These are phyloP conservation scores for Synanthedon myopaeformis DNA, from an alignment of 2,888 invertebrate genomes.

Conservation along the genomic window DNA sequence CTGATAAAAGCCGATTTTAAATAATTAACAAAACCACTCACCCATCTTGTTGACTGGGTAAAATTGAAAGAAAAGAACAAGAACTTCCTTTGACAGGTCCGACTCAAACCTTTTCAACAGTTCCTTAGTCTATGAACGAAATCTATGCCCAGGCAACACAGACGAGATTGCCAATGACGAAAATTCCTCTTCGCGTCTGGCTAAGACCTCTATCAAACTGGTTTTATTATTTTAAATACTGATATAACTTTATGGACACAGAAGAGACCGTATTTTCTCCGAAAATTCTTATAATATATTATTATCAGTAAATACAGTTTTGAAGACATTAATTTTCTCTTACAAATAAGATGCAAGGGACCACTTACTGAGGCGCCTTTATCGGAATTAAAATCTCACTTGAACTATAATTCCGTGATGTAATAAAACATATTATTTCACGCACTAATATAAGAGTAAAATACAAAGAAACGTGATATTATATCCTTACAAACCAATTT, in stretches of 20 bases:
- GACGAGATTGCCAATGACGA: not conserved
- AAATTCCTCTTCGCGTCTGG: not conserved
- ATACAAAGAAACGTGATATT: not conserved
- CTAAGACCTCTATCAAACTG: conserved; percentile 26
- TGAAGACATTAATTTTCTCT: conserved; percentile 43
- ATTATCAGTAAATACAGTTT: conserved; percentile 32
- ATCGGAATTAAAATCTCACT: conserved; percentile 22
- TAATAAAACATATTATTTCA: not conserved
- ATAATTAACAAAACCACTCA: conserved; percentile 48
- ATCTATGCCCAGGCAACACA: conserved; percentile 11
- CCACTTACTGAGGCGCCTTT: conserved; percentile 29
- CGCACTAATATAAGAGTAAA: not conserved
- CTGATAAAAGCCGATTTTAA: not conserved
- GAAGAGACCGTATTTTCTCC: conserved; percentile 38
- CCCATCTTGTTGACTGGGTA: conserved; percentile 78
- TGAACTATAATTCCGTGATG: conserved; percentile 1
- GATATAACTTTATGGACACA: conserved; percentile 27
- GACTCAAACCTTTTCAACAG: conserved; percentile 10
- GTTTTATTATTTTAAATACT: conserved; percentile 33
- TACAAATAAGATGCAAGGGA: conserved; percentile 23
- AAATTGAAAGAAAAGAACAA: conserved; percentile 65
- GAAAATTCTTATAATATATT: conserved; percentile 45
- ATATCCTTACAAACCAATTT: not conserved
- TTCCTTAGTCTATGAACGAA: conserved; percentile 37
- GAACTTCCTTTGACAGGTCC: conserved; percentile 19